Evolutionary conservation across 2,797 vertebrate genomes (phyloP), one percentile per base, ranked within the genome.

Genomic region (Saguinus oedipus): DNA sequence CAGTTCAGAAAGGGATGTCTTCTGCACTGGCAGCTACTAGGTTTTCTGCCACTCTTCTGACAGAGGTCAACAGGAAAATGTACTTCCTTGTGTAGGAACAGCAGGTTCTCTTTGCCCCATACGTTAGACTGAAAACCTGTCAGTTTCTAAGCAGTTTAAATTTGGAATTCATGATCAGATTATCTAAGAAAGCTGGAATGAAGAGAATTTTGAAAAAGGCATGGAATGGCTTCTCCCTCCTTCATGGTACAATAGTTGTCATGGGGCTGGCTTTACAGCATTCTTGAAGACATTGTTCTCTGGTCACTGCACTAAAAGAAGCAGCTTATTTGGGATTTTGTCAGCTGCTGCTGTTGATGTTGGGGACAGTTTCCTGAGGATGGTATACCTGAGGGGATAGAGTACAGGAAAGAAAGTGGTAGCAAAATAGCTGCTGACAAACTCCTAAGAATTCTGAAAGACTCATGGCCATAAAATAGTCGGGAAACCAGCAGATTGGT

Each of bases 171-270:
- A 42, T 79, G 12, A 78, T 92, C 72, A 80, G 27, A 68, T 82
- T 80, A 89, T 81, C 61, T 94, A 50, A 96, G 30, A 93, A 94
- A 64, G n/a, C 14, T 86, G n/a, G 61, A 93, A 82, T 93, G 81
- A 87, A 97, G 91, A 88, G 8, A 74, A 74, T 90, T 92, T 76
- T 86, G 27, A 36, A 72, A 90, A 86, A 87, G 17, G n/a, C 4
- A 22, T 24, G 26, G 61, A 70, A 80, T 96, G 17, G 13, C n/a
- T 11, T 89, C 19, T 30, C 50, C 33, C 90, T 90, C 74, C 26
- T 93, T 95, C 93, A 70, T 89, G 55, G 27, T 79, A 17, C 7
- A 76, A 72, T 2, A 70, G 10, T 83, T 88, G 33, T 48, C 44
- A 59, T 26, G 7, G 20, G 26, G 15, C 30, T 95, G n/a, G 13